Evolutionary conservation across 2,797 vertebrate species (phyloP).

Genomic region (Echiichthys vipera): DNA sequence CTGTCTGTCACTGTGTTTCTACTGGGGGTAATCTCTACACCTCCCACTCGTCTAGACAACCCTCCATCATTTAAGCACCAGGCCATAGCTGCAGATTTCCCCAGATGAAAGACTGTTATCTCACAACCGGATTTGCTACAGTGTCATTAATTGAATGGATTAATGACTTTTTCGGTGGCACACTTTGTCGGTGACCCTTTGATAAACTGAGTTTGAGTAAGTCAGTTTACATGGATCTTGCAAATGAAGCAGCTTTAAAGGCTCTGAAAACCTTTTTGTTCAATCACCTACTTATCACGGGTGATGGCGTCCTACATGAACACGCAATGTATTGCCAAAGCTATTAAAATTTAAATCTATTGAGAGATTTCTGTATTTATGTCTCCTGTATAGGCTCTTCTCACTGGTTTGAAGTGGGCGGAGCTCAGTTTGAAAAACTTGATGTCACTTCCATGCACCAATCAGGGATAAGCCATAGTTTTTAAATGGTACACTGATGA

Average conservation of each 20-base stretch:
- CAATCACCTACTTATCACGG: background rate
- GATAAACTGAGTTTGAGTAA: background rate
- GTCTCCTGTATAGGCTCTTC: background rate
- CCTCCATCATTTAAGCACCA: conserved; percentile 34
- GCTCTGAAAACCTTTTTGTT: background rate
- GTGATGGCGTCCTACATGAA: background rate
- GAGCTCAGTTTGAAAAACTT: background rate
- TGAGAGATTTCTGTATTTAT: background rate
- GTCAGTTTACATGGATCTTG: background rate
- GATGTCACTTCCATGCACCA: background rate
- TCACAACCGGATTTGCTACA: conserved; percentile 4
- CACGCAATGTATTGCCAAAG: background rate
- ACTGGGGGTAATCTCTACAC: background rate
- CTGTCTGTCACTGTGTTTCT: conserved; percentile 7
- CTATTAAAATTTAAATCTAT: background rate
- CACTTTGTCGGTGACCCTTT: background rate
- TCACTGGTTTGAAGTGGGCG: background rate
- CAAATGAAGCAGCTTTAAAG: background rate
- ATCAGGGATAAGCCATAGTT: background rate
- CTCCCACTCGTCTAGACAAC: conserved; percentile 63
- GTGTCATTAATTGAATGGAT: conserved; percentile 16
- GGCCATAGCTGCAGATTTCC: background rate
- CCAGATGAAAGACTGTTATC: conserved; percentile 6
- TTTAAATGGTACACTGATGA: background rate
- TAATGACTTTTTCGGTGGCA: conserved; percentile 7